These are phyloP conservation scores for Enteromius unitaeniatus DNA, from an alignment of 2,797 vertebrate species.

Conservation along the genomic window DNA sequence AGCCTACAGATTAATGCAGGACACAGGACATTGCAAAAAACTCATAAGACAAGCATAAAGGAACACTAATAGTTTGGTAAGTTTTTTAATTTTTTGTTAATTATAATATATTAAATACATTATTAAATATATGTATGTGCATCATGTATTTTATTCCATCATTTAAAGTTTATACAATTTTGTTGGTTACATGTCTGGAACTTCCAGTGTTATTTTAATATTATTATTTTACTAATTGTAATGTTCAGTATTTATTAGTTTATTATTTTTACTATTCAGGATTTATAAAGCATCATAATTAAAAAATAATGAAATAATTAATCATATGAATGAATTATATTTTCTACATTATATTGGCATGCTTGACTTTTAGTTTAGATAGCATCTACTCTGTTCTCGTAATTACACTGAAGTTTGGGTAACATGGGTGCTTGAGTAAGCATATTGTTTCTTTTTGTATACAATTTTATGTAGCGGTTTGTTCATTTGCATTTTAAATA, in stretches of 20 bases:
- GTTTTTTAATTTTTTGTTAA: not conserved
- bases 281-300: not conserved
- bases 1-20: slow-evolving; percentile 55
- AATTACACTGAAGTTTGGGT: not conserved
- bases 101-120: not conserved
- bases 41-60: slow-evolving; percentile 24
- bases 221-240: not conserved
- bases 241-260: too few species aligned
- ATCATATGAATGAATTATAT: not conserved
- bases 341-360: not conserved
- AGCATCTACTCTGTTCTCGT: not conserved
- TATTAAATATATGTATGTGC: not conserved
- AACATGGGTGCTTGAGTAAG: not conserved
- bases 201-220: not conserved
- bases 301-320: not conserved
- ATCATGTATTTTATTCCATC: too few species aligned
- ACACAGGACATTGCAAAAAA: slow-evolving; percentile 65
- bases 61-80: slow-evolving; percentile 47
- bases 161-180: not conserved
- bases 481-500: not conserved
- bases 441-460: not conserved
- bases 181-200: not conserved
- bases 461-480: not conserved
- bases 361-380: not conserved
- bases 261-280: not conserved